Evolutionary conservation across 2,888 invertebrate species (phyloP).

Genomic region (Drosophila meridiana): DNA sequence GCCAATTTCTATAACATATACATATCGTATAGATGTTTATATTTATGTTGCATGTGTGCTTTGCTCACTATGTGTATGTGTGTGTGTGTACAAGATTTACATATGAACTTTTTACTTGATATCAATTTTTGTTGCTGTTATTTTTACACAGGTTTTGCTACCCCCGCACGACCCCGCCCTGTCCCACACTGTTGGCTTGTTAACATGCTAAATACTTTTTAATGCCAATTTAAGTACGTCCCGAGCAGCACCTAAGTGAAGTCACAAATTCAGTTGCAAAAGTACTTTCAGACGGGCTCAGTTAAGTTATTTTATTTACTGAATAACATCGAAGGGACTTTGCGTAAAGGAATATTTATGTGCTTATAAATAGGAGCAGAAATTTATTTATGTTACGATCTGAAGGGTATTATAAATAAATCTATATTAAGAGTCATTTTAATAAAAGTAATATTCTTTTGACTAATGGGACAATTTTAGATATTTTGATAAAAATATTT

Average conservation of each 20-base stretch:
- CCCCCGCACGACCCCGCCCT: not conserved
- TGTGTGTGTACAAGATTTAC: slow-evolving; percentile 31
- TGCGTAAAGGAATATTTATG: not conserved
- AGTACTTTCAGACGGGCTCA: slow-evolving; percentile 8
- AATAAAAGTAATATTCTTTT: not conserved
- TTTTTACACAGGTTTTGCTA: slow-evolving; percentile 28
- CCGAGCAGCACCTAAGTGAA: slow-evolving; percentile 4
- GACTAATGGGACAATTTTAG: not conserved
- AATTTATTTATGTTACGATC: not conserved
- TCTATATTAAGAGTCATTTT: not conserved
- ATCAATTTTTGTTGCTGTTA: slow-evolving; percentile 57
- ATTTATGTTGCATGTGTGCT: slow-evolving; percentile 37
- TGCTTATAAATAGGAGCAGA: not conserved
- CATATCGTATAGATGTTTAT: slow-evolving; percentile 43
- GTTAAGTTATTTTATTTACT: slow-evolving; percentile 10
- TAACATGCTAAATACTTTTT: slow-evolving; percentile 76
- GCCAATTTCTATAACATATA: slow-evolving; percentile 67
- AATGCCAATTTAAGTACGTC: slow-evolving; percentile 65
- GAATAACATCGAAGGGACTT: not conserved
- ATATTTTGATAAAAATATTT: too few species aligned
- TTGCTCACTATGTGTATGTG: not conserved
- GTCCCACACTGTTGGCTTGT: slow-evolving; percentile 52
- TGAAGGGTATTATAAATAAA: not conserved
- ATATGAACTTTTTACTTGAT: slow-evolving; percentile 58
- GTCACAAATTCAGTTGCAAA: not conserved